A percentile compares a stretch with the other conserved stretches of the same genome.
These are phyloP conservation scores for Rotaria magnacalcarata DNA, from an alignment of 2,888 invertebrate species.

Conservation along the genomic window DNA sequence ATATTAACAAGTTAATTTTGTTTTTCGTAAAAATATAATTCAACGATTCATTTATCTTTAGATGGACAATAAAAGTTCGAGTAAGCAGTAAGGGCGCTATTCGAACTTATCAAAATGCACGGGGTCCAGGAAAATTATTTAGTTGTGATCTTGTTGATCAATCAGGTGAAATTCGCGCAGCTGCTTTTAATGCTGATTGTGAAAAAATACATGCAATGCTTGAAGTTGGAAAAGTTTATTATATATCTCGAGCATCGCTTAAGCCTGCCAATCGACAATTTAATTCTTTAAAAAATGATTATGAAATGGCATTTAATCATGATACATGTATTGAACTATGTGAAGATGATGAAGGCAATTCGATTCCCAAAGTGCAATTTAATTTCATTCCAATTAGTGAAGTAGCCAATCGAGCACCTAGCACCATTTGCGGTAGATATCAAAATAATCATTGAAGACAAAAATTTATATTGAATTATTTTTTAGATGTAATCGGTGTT, in stretches of 20 bases:
- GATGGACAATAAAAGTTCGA: conserved; percentile 85
- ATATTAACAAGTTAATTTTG: background rate
- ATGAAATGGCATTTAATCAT: conserved; percentile 80
- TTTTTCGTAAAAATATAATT: too few relatives aligned
- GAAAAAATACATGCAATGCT: conserved; percentile 83
- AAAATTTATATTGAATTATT: background rate
- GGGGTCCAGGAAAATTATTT: conserved; percentile 87
- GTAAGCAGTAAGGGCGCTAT: conserved; percentile 76
- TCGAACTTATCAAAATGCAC: conserved; percentile 82
- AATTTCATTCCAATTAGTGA: conserved; percentile 21
- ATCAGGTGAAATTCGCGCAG: conserved; percentile 84
- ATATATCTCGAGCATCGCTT: conserved; percentile 75
- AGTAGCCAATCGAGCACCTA: background rate
- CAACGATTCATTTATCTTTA: conserved; percentile 51
- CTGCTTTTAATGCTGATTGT: conserved; percentile 78
- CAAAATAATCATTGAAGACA: too few relatives aligned
- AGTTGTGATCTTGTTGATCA: conserved; percentile 87
- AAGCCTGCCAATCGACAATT: conserved; percentile 90
- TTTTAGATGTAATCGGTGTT: conserved; percentile 79
- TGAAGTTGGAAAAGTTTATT: conserved; percentile 74
- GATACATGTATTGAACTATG: conserved; percentile 65
- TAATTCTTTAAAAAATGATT: conserved; percentile 78
- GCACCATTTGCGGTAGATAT: background rate
- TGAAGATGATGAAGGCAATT: conserved; percentile 60
- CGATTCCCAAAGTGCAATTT: conserved; percentile 2